Conservation (phyloP, 2,888 invertebrate genomes). For the Tridacna gigas region DNA sequence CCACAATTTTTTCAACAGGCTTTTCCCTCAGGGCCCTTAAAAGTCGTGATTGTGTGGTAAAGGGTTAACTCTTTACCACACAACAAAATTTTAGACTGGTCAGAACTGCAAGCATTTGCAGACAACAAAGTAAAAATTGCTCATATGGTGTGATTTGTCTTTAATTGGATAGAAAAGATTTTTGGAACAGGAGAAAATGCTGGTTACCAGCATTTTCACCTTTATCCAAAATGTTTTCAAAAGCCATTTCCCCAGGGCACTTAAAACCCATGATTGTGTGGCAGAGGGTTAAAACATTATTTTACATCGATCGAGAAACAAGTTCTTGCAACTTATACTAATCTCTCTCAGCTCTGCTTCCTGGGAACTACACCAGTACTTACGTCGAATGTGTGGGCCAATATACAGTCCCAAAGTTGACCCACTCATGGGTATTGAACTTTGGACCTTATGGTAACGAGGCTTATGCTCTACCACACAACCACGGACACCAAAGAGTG, state of each 20-base stretch:
- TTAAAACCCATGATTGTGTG: not conserved
- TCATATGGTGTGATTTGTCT: not conserved
- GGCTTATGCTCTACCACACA: too few species aligned
- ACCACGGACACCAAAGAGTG: too few species aligned
- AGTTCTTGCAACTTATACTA: too few species aligned
- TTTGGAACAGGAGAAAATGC: not conserved
- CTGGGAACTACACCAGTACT: too few species aligned
- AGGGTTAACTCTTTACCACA: too few species aligned
- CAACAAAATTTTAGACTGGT: too few species aligned
- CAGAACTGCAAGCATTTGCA: not conserved
- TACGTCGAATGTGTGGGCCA: too few species aligned
- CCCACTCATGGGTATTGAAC: too few species aligned
- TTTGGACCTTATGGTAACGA: too few species aligned
- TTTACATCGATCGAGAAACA: too few species aligned
- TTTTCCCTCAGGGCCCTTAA: not conserved
- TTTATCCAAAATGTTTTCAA: not conserved
- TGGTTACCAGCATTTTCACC: not conserved
- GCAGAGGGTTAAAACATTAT: not conserved
- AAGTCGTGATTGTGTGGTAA: not conserved
- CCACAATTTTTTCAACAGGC: not conserved
- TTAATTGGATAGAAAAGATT: not conserved
- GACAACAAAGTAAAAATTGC: not conserved
- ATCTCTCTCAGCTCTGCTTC: too few species aligned
- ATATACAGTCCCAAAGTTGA: too few species aligned
- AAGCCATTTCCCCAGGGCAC: not conserved